Evolutionary conservation across 2,888 invertebrate species (phyloP), one percentile per base, ranked within the genome.

Genomic region (Rhodophaea formosa): DNA sequence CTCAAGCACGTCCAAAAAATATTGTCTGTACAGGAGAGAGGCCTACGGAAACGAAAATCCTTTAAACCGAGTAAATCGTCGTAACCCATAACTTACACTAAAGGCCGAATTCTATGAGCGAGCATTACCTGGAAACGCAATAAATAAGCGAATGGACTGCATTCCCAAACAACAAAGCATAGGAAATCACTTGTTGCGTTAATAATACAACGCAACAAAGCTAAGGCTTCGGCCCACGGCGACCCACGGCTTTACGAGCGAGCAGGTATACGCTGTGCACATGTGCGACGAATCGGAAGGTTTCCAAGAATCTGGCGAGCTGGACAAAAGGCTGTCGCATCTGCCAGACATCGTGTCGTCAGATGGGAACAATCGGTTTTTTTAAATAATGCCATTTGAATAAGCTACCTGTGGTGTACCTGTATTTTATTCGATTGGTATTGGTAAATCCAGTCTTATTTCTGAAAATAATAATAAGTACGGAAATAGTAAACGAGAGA

Each of bases 271-370:
- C 71, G 72, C 53, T 63, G 64, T 49, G 73, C 80, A 83, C 81
- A 84, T 82, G 83, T 82, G 79, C 75, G 71, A 66, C 77, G 73
- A 81, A 80, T 74, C 68, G 64, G 39, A 59, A 59, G 49, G 64
- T 63, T 88, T 87, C 86, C 76, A 51, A 66, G 84, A 86, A 86
- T 75, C 72, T 72, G 68, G 63, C 68, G 65, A 44, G 51, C 61
- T 66, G 71, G 68, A 85, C 80, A 86, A 85, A 75, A 67, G 72
- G 44, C 51, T 61, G 62, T 64, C 72, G 77, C 82, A 87, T 87
- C 87, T 87, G 87, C 79, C 80, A 88, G 88, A 88, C 88, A 77
- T 64, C 61, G 74, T 78, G 88, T 85, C 88, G 86, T 82, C 85
- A 57, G 62, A 58, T 44, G 53, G 59, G 61, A 62, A 86, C 83